phyloP scores from a whole-genome alignment of 2,113 vertebrate species.

The Alethe diademata region DNA sequence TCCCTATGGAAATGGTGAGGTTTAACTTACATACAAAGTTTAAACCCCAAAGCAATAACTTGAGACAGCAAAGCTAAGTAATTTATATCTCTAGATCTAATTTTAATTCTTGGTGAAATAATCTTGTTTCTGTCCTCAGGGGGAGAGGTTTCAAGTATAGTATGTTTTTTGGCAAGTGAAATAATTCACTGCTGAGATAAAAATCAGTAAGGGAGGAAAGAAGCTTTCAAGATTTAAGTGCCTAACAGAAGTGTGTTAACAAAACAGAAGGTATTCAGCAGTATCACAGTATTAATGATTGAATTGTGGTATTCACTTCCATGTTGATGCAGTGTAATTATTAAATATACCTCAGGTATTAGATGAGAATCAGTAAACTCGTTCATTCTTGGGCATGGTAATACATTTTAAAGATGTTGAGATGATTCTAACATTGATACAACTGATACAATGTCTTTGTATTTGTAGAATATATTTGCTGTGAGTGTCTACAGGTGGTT shows the following conservation, averaged over 20 bases:
- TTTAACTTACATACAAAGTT: background rate
- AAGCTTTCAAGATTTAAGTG: background rate
- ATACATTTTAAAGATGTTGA: background rate
- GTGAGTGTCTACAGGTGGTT: background rate
- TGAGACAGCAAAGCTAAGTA: constrained; percentile 27
- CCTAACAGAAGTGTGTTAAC: background rate
- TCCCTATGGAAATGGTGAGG: background rate
- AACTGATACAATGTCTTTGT: background rate
- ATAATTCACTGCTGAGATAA: constrained; percentile 38
- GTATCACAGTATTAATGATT: background rate
- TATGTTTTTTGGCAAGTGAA: constrained; percentile 31
- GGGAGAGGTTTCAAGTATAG: constrained; percentile 3
- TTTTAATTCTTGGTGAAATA: constrained; percentile 49
- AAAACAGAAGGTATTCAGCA: background rate
- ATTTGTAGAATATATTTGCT: background rate
- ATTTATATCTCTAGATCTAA: constrained; percentile 48
- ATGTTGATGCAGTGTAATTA: background rate
- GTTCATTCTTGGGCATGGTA: background rate
- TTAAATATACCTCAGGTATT: background rate
- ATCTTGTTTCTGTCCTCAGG: constrained; percentile 28
- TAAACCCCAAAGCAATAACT: constrained; percentile 29
- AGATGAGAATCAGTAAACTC: background rate
- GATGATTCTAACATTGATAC: background rate
- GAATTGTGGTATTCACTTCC: background rate
- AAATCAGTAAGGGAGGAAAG: constrained; percentile 17